These are phyloP conservation scores for Leucophora obtusa DNA, from an alignment of 2,888 invertebrate species.

Conservation along the genomic window DNA sequence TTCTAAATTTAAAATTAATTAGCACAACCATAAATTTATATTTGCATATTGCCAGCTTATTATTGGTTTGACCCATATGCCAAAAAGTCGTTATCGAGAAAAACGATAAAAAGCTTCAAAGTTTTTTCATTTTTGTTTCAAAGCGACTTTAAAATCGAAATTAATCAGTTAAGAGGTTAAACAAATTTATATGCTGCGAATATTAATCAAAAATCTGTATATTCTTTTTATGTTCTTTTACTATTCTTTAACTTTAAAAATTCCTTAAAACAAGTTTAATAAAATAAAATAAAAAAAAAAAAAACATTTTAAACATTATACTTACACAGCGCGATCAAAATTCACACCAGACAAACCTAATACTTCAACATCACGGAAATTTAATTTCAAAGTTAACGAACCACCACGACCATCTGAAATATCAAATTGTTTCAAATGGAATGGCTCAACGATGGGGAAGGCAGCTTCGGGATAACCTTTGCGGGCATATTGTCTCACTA, in stretches of 20 bases:
- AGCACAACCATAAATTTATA: no score
- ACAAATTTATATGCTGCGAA: no score
- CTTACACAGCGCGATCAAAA: conserved; percentile 76
- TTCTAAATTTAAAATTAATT: no score
- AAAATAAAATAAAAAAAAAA: conserved; percentile 26
- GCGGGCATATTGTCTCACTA: conserved; percentile 72
- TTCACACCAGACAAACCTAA: conserved; percentile 74
- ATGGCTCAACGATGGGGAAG: conserved; percentile 76
- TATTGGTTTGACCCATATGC: no score
- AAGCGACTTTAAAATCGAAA: no score
- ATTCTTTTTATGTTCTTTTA: background rate
- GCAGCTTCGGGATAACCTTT: conserved; percentile 73
- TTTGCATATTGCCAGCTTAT: no score
- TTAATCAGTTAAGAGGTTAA: no score
- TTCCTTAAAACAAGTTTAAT: conserved; percentile 2
- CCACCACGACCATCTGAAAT: conserved; percentile 74
- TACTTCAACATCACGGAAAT: conserved; percentile 75
- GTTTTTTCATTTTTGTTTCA: no score
- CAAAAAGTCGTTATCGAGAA: no score
- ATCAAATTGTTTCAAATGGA: conserved; percentile 73
- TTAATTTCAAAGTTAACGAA: conserved; percentile 74
- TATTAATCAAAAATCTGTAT: no score
- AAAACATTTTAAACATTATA: no score
- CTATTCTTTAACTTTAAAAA: background rate
- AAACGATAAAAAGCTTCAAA: no score